These are phyloP conservation scores for Anser brachyrhynchus DNA, from an alignment of 2,113 vertebrate genomes.

Conservation along the genomic window DNA sequence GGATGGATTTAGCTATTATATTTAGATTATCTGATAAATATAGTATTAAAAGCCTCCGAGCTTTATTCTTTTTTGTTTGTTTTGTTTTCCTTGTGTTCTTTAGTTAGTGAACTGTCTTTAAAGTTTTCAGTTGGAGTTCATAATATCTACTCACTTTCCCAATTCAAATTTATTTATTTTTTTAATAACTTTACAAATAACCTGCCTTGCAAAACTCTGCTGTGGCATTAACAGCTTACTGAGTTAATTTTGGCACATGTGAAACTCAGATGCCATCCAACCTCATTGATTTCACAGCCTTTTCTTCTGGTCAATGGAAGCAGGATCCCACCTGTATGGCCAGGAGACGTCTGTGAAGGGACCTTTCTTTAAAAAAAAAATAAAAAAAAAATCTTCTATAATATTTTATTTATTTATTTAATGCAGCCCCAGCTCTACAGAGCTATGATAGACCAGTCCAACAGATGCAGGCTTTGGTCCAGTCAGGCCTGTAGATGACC, in stretches of 20 bases:
- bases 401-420: background rate
- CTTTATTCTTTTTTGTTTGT: background rate
- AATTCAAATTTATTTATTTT: background rate
- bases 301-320: conserved; percentile 21
- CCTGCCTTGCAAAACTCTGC: background rate
- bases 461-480: background rate
- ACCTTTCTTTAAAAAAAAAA: background rate
- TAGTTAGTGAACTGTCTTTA: background rate
- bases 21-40: background rate
- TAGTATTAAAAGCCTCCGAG: background rate
- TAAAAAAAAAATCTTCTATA: no score
- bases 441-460: background rate
- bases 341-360: background rate
- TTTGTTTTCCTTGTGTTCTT: background rate
- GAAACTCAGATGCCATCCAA: background rate
- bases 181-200: background rate
- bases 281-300: background rate
- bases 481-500: background rate
- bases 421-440: background rate
- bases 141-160: background rate
- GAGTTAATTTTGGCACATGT: conserved; percentile 17
- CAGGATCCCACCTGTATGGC: conserved; percentile 1
- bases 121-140: background rate
- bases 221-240: background rate
- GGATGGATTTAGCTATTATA: background rate